A percentile compares a stretch with the other conserved stretches of the same genome.
Conservation (phyloP, 2,888 invertebrate genomes). For the Malthinus flaveolus region DNA sequence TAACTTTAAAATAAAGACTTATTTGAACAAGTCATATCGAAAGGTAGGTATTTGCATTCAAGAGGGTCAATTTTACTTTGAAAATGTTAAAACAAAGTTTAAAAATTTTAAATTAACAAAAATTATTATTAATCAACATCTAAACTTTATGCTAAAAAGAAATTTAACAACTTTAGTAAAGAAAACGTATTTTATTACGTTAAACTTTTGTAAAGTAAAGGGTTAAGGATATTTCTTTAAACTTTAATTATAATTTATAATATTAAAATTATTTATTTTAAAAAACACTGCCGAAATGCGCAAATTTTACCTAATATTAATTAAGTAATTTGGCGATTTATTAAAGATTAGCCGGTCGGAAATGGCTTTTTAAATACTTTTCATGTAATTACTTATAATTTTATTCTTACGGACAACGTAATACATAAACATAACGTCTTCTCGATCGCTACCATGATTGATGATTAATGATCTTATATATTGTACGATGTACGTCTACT, state of each 20-base stretch:
- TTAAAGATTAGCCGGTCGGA: neutral
- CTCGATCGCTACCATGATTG: conserved; percentile 49
- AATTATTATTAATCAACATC: conserved; percentile 8
- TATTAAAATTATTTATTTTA: too few relatives aligned
- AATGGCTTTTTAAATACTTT: neutral
- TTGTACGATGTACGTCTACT: conserved; percentile 45
- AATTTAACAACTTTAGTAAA: conserved; percentile 5
- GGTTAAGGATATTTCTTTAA: too few relatives aligned
- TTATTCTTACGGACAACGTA: conserved; percentile 31
- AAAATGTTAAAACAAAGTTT: conserved; percentile 9
- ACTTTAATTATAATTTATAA: too few relatives aligned
- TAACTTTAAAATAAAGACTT: conserved; percentile 18
- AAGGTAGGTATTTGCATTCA: conserved; percentile 16
- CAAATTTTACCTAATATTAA: too few relatives aligned
- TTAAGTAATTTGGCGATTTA: too few relatives aligned
- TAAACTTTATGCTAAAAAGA: conserved; percentile 3
- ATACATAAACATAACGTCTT: conserved; percentile 40
- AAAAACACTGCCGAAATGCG: too few relatives aligned
- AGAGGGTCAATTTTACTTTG: conserved; percentile 19
- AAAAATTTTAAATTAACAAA: conserved; percentile 16
- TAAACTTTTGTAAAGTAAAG: neutral
- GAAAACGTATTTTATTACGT: conserved; percentile 1
- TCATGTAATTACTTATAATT: conserved; percentile 15
- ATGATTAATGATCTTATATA: conserved; percentile 44
- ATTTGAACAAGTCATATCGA: conserved; percentile 14